Conservation (phyloP, 2,888 invertebrate species). For the Tetranychus piercei region DNA sequence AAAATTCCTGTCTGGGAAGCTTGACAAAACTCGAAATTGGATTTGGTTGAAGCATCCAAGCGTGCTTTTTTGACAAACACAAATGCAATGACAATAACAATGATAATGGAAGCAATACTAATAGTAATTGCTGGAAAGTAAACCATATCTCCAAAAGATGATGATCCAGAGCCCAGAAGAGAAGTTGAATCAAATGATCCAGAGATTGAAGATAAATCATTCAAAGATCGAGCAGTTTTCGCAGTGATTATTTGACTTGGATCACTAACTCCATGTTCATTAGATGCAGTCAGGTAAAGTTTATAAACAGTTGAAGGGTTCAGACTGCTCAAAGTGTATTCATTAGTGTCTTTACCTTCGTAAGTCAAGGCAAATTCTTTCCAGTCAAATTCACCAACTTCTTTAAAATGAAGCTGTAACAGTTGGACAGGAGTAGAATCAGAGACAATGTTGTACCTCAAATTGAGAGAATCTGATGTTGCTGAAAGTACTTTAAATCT, state of each 20-base stretch:
- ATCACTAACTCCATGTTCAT: conserved; percentile 9
- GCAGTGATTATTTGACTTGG: neutral
- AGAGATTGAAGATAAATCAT: neutral
- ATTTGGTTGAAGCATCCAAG: neutral
- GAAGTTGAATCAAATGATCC: neutral
- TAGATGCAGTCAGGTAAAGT: conserved; percentile 10
- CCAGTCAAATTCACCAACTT: conserved; percentile 22
- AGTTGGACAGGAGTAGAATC: neutral
- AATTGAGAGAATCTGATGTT: conserved; percentile 12
- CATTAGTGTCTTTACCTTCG: conserved; percentile 1
- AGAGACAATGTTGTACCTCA: neutral
- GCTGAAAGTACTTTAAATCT: conserved; percentile 24
- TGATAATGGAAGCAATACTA: conserved; percentile 2
- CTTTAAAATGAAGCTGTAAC: conserved; percentile 9
- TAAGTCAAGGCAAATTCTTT: conserved; percentile 16
- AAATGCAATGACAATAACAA: conserved; percentile 12
- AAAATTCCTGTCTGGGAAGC: neutral
- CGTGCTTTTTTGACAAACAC: conserved; percentile 11
- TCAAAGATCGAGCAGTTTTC: neutral
- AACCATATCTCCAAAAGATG: neutral
- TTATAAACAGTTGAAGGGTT: neutral
- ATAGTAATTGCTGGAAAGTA: neutral
- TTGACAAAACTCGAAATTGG: neutral
- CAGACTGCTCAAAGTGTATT: conserved; percentile 1
- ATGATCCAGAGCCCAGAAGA: neutral